A percentile compares a stretch with the other conserved stretches of the same genome.
phyloP scores from a whole-genome alignment of 2,113 vertebrate species.

The Cebus imitator region DNA sequence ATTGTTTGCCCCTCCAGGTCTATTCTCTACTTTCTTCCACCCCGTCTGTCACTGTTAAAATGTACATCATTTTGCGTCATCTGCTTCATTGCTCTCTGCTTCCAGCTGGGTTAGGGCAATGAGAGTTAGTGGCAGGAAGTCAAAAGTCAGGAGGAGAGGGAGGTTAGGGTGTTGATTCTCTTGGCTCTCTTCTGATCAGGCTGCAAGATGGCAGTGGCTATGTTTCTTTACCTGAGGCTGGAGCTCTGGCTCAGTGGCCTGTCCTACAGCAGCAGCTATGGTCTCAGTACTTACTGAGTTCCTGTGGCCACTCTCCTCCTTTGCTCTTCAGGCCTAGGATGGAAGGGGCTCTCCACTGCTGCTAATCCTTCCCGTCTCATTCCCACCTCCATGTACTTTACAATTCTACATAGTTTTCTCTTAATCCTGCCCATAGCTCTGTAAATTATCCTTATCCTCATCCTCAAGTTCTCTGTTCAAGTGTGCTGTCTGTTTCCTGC shows the following conservation, averaged over 20 bases:
- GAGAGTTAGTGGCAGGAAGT: not conserved
- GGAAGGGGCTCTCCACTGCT: too few species aligned
- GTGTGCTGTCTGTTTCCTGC: slow-evolving; percentile 6
- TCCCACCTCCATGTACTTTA: not conserved
- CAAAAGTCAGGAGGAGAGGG: not conserved
- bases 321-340: not conserved
- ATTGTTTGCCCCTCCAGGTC: not conserved
- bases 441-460: not conserved
- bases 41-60: not conserved
- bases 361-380: not conserved
- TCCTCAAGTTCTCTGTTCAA: not conserved
- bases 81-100: not conserved
- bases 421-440: not conserved
- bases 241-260: not conserved
- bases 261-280: not conserved
- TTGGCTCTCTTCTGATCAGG: not conserved
- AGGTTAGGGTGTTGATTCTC: not conserved
- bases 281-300: not conserved
- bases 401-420: not conserved
- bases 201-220: not conserved
- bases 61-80: not conserved
- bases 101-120: not conserved
- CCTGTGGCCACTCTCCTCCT: not conserved
- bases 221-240: not conserved
- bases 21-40: not conserved